These are phyloP conservation scores for Ferrisia virgata DNA, from an alignment of 2,888 invertebrate genomes.

Conservation along the genomic window DNA sequence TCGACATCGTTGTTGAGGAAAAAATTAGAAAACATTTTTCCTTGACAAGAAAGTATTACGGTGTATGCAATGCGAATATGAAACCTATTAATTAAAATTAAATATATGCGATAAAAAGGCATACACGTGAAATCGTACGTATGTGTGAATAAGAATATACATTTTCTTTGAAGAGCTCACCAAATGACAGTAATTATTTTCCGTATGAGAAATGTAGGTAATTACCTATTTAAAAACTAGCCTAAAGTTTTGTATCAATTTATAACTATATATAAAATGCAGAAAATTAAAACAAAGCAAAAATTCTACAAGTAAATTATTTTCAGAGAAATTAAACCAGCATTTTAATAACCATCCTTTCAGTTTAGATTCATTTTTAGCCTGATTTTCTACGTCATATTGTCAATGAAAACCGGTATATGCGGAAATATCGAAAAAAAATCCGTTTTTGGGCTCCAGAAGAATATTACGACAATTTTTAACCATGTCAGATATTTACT, in stretches of 20 bases:
- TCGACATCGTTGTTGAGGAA: background rate
- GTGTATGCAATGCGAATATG: background rate
- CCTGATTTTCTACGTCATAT: too few species aligned
- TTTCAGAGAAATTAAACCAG: too few species aligned
- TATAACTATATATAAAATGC: background rate
- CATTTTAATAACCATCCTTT: too few species aligned
- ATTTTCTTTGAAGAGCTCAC: background rate
- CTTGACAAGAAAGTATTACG: background rate
- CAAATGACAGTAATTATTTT: conserved; percentile 2
- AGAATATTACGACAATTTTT: too few species aligned
- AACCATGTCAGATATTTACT: too few species aligned
- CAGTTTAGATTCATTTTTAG: too few species aligned
- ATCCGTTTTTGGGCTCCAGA: too few species aligned
- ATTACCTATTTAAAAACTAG: background rate
- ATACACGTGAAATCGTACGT: conserved; percentile 16
- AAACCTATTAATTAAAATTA: conserved; percentile 1
- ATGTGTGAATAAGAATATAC: background rate
- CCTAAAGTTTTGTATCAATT: background rate
- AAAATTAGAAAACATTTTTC: conserved; percentile 21
- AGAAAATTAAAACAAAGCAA: background rate
- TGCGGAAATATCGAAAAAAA: too few species aligned
- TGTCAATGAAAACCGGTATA: too few species aligned
- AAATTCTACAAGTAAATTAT: too few species aligned
- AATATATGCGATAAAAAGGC: background rate
- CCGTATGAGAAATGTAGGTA: background rate